A percentile compares a stretch with the other conserved stretches of the same genome.
These are phyloP conservation scores for Platysternon megacephalum DNA, from an alignment of 2,113 vertebrate genomes.

Conservation along the genomic window DNA sequence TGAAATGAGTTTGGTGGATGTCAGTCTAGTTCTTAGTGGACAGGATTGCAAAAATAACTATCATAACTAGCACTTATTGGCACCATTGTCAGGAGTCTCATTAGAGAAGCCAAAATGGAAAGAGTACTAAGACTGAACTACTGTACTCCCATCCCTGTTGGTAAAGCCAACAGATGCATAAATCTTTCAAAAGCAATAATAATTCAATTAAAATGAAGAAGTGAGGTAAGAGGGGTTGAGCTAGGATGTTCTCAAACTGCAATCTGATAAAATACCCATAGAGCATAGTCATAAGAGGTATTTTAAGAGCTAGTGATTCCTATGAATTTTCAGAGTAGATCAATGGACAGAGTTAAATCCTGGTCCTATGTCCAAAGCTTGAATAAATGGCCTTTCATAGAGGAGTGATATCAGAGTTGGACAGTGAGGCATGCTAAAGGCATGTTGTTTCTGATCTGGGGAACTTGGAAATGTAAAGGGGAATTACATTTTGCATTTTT, in stretches of 20 bases:
- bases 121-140: neutral
- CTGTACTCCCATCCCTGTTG: neutral
- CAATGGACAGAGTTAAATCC: too few species aligned
- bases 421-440: neutral
- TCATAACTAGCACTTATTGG: rapidly evolving
- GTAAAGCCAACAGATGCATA: neutral
- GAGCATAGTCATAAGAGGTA: neutral
- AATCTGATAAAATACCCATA: neutral
- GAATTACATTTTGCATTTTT: neutral
- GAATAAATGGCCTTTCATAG: neutral
- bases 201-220: neutral
- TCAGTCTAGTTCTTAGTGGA: rapidly evolving
- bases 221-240: neutral
- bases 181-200: neutral
- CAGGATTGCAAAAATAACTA: neutral
- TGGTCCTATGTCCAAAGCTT: neutral
- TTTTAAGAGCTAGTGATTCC: neutral
- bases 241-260: neutral
- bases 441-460: too few species aligned
- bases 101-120: neutral
- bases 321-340: too few species aligned
- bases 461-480: neutral
- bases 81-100: neutral
- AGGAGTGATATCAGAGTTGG: neutral
- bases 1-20: rapidly evolving